Conservation (phyloP, 1,140 invertebrate species). For the Atta texana region DNA sequence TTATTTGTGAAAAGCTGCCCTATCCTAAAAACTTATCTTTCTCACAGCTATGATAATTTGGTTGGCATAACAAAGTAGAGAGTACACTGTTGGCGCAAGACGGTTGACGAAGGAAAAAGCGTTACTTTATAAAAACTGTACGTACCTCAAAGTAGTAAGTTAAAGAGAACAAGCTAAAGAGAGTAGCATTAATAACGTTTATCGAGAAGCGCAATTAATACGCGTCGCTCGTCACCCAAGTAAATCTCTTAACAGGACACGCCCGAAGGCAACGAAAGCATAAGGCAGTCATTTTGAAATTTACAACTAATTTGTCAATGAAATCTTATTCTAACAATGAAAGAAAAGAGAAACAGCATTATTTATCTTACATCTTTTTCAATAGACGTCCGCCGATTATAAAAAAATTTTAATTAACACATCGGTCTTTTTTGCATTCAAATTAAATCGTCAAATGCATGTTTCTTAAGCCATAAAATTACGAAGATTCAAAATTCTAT, state of each 20-base stretch:
- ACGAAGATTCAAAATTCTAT: neutral
- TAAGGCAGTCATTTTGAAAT: slow-evolving; percentile 18
- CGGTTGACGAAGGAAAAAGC: neutral
- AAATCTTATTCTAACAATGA: neutral
- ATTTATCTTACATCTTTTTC: slow-evolving; percentile 2
- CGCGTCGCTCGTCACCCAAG: slow-evolving; percentile 18
- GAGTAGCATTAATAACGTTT: slow-evolving; percentile 30
- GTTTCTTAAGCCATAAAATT: neutral
- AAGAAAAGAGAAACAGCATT: neutral
- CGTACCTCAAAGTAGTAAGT: neutral
- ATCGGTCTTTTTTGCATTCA: neutral
- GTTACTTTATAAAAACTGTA: slow-evolving; percentile 21
- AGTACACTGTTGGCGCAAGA: neutral
- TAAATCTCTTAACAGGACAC: slow-evolving; percentile 24
- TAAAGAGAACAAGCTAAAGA: slow-evolving; percentile 1
- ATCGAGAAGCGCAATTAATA: slow-evolving; percentile 22
- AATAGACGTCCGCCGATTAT: neutral
- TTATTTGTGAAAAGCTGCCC: neutral
- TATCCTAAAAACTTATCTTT: slow-evolving; percentile 46
- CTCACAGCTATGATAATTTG: slow-evolving; percentile 46
- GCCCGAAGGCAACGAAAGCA: slow-evolving; percentile 1
- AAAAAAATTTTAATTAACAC: slow-evolving; percentile 11
- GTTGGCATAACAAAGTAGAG: slow-evolving; percentile 76
- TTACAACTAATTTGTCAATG: slow-evolving; percentile 9
- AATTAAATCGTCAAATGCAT: slow-evolving; percentile 2